A percentile compares a stretch with the other conserved stretches of the same genome.
Evolutionary conservation across 2,888 invertebrate species (phyloP).

Genomic region (Conchocele bisecta): DNA sequence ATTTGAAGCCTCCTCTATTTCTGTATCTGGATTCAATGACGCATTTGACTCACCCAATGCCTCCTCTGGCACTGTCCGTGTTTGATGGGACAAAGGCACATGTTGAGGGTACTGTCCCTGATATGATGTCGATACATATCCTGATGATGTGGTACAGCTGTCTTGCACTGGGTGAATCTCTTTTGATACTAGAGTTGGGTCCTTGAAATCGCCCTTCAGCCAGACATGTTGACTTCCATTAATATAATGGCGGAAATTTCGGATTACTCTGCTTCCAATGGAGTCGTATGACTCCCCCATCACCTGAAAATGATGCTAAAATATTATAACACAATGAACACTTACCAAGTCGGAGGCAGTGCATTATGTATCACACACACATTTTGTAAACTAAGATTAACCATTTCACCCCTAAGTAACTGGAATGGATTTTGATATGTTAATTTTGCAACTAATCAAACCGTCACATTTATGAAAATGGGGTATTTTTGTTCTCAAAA

Average conservation of each 20-base stretch:
- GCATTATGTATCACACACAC: too few relatives aligned
- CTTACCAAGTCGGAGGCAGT: too few relatives aligned
- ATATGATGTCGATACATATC: background rate
- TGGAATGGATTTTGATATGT: too few relatives aligned
- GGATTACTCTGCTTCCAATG: constrained; percentile 77
- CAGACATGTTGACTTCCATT: constrained; percentile 74
- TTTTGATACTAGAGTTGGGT: constrained; percentile 46
- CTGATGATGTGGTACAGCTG: background rate
- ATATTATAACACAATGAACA: background rate
- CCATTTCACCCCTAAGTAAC: too few relatives aligned
- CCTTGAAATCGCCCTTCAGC: constrained; percentile 73
- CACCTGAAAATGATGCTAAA: constrained; percentile 62
- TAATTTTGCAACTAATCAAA: too few relatives aligned
- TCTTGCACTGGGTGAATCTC: background rate
- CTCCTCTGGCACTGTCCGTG: background rate
- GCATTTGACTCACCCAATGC: constrained; percentile 1
- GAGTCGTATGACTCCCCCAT: constrained; percentile 79
- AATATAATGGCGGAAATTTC: constrained; percentile 78
- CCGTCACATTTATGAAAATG: too few relatives aligned
- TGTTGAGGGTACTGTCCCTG: background rate
- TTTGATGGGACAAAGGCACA: background rate
- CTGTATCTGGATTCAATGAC: background rate
- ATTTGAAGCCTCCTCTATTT: background rate
- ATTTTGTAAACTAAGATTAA: too few relatives aligned
- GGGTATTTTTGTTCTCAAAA: too few relatives aligned